phyloP scores from a whole-genome alignment of 1,140 invertebrate genomes.

The Papilio dardanus region DNA sequence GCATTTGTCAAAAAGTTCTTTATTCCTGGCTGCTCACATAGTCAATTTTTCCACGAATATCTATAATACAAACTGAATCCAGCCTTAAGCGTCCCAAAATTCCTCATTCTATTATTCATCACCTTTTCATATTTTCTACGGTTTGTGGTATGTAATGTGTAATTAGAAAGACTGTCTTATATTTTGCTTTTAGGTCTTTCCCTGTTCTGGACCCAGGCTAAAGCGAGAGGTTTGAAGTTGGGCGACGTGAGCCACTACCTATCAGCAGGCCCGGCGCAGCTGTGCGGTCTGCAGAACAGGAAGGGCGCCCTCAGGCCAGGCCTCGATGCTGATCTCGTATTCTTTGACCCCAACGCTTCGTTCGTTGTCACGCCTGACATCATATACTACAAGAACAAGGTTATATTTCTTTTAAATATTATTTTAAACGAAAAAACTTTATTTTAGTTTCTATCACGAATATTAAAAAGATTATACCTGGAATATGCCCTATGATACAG shows the following conservation, averaged over 20 bases:
- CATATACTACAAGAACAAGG: slow-evolving; percentile 85
- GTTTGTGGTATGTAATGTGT: no score
- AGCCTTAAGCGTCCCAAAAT: no score
- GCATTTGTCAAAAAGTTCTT: no score
- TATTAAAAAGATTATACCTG: neutral
- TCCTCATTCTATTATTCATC: no score
- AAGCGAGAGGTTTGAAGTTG: slow-evolving; percentile 78
- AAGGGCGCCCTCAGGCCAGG: slow-evolving; percentile 85
- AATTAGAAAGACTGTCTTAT: no score
- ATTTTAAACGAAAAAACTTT: neutral
- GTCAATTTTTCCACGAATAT: no score
- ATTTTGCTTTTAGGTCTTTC: slow-evolving; percentile 83
- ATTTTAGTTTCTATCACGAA: neutral
- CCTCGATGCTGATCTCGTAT: slow-evolving; percentile 88
- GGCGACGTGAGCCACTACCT: slow-evolving; percentile 83
- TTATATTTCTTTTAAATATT: slow-evolving; percentile 47
- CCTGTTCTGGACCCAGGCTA: slow-evolving; percentile 86
- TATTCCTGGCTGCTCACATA: no score
- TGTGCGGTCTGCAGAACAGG: slow-evolving; percentile 82
- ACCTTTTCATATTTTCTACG: no score
- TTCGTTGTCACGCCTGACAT: slow-evolving; percentile 81
- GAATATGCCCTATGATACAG: neutral
- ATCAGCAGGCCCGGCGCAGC: slow-evolving; percentile 83
- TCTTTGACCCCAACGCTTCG: slow-evolving; percentile 86
- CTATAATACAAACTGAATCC: no score